Base-by-base conservation (phyloP, 2,888 invertebrate species). In the Crocallis elinguaria region DNA sequence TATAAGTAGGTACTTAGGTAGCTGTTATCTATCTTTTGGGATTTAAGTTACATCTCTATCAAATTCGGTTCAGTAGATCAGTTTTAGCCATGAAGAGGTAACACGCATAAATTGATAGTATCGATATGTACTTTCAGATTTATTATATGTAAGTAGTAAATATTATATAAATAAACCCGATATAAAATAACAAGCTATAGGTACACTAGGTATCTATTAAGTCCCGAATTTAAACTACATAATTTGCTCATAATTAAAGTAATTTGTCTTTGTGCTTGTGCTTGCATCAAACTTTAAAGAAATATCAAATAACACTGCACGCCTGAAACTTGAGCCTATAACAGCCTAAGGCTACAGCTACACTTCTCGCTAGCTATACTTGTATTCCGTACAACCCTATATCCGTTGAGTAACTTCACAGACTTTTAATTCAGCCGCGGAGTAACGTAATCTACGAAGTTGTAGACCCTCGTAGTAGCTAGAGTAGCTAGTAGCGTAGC, bases 391-490 rank as follows among this genome's bases (percentile, higher is more conserved):
- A 69, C 69, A 64, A 69, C 62, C 55, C 65, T 62, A 60, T 62
- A 60, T 61, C 66, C 60, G 44, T 64, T 50, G 46, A 75, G 73
- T 79, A 77, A 82, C 75, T 77, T 80, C 70, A 67, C 60, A 61
- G 73, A 71, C 79, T 74, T 46, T 72, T 64, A 74, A 81, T 79
- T 79, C 69, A 67, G 66, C 57, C 64, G 67, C 67, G 49, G 44
- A 75, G 84, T 83, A 84, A 80, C 78, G 80, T 83, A 82, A 75
- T 80, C 81, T 82, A 82, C 83, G 71, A 72, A 76, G 81, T 82
- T 79, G 88, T 82, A 82, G 77, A 71, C 72, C 69, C 67, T 66
- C 77, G 77, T 79, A 78, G 78, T 79, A 73, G 74, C 75, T 82
- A 81, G 50, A 79, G 79, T 69, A 69, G 75, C 43, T 32, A 39